Evolutionary conservation across 2,888 invertebrate species (phyloP).

Genomic region (Diplolepis rosae): DNA sequence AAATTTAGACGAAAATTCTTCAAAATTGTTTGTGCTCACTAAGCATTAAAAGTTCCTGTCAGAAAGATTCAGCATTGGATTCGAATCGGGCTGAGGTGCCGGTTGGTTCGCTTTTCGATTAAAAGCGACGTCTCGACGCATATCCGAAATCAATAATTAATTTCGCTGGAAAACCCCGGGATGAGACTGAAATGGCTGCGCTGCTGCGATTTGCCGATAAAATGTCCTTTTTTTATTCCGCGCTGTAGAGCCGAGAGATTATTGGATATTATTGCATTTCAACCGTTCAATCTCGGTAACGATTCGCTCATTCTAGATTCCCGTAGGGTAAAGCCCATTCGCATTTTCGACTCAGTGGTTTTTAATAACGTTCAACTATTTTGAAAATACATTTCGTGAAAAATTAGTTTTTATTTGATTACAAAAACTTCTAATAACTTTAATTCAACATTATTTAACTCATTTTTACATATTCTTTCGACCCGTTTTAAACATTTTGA

Average conservation of each 20-base stretch:
- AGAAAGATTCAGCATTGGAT: slow-evolving; percentile 32
- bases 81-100: slow-evolving; percentile 46
- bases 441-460: too few species aligned
- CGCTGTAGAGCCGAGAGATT: slow-evolving; percentile 61
- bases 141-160: slow-evolving; percentile 74
- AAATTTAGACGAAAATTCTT: too few species aligned
- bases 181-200: slow-evolving; percentile 56
- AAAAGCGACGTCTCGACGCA: slow-evolving; percentile 62
- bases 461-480: too few species aligned
- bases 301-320: slow-evolving; percentile 70
- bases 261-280: slow-evolving; percentile 74
- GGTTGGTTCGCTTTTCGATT: slow-evolving; percentile 66
- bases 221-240: slow-evolving; percentile 68
- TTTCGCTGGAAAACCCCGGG: slow-evolving; percentile 60
- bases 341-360: slow-evolving; percentile 63
- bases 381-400: background rate
- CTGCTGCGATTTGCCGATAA: slow-evolving; percentile 70
- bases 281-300: slow-evolving; percentile 72
- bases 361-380: slow-evolving; percentile 50
- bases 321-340: slow-evolving; percentile 58
- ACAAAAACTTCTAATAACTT: too few species aligned
- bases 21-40: background rate
- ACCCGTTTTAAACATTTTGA: too few species aligned
- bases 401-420: background rate
- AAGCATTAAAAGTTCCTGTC: background rate